Evolutionary conservation across 1,140 invertebrate species (phyloP).

Genomic region (Drosophila kikkawai): DNA sequence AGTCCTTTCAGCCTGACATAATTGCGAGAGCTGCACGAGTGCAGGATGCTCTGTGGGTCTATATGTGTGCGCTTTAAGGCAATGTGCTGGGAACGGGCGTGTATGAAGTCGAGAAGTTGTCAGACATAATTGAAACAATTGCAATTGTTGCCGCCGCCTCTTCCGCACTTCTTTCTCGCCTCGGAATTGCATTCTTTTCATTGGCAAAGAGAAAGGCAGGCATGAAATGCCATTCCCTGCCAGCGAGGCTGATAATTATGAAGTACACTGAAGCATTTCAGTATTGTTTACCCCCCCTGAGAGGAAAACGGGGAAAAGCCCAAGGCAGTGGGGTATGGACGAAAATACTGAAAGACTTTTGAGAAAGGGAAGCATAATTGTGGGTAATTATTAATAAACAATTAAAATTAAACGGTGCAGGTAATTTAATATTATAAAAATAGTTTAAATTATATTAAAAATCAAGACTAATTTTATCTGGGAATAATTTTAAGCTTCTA

Average conservation of each 20-base stretch:
- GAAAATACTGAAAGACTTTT: not conserved
- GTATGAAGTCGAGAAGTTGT: conserved; percentile 54
- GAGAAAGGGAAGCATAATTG: not conserved
- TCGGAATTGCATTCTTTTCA: conserved; percentile 10
- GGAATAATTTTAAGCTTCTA: no score
- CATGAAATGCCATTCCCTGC: conserved; percentile 41
- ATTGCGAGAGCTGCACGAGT: conserved; percentile 60
- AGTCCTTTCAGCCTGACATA: conserved; percentile 56
- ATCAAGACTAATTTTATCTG: no score
- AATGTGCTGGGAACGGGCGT: conserved; percentile 24
- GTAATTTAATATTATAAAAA: no score
- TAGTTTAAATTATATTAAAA: no score
- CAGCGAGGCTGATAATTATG: conserved; percentile 32
- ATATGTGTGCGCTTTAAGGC: conserved; percentile 19
- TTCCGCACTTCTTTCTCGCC: conserved; percentile 13
- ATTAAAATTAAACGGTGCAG: not conserved
- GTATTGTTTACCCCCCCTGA: not conserved
- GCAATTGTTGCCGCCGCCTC: conserved; percentile 48
- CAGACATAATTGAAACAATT: conserved; percentile 75
- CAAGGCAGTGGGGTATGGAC: not conserved
- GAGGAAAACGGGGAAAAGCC: not conserved
- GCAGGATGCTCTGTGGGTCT: conserved; percentile 6
- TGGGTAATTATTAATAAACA: no score
- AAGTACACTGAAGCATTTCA: conserved; percentile 27
- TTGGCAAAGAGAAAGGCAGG: conserved; percentile 7